Evolutionary conservation across 2,113 vertebrate genomes (phyloP).

Genomic region (Malurus elegans): DNA sequence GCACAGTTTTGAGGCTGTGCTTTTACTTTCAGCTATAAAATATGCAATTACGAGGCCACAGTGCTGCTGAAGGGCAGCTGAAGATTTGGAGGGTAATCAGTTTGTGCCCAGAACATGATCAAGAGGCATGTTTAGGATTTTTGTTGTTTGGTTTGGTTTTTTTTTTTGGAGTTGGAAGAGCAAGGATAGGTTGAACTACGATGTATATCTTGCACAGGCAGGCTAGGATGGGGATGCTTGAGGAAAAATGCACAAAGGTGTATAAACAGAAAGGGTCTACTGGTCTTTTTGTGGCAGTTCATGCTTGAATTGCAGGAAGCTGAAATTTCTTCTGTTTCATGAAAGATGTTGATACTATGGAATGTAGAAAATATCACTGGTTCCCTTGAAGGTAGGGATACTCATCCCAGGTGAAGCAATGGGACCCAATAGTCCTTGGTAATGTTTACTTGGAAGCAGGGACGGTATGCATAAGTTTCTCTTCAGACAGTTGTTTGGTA

Average conservation of each 20-base stretch:
- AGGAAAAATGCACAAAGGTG: not conserved
- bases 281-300: not conserved
- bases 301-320: not conserved
- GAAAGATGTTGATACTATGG: not conserved
- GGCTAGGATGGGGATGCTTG: not conserved
- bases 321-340: not conserved
- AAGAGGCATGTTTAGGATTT: not conserved
- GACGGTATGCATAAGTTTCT: not conserved
- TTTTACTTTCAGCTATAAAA: not conserved
- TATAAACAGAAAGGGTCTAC: not conserved
- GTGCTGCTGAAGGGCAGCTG: not conserved
- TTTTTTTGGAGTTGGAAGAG: not conserved
- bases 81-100: not conserved
- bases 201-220: not conserved
- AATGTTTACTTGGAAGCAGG: not conserved
- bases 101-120: not conserved
- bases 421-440: not conserved
- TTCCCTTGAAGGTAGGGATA: not conserved
- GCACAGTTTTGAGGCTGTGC: not conserved
- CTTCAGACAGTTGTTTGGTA: not conserved
- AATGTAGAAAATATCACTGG: not conserved
- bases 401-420: not conserved
- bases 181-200: not conserved
- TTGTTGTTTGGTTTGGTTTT: not conserved
- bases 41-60: rapidly evolving